These are phyloP conservation scores for Pristiophorus japonicus DNA, from an alignment of 2,113 vertebrate genomes.

Conservation along the genomic window DNA sequence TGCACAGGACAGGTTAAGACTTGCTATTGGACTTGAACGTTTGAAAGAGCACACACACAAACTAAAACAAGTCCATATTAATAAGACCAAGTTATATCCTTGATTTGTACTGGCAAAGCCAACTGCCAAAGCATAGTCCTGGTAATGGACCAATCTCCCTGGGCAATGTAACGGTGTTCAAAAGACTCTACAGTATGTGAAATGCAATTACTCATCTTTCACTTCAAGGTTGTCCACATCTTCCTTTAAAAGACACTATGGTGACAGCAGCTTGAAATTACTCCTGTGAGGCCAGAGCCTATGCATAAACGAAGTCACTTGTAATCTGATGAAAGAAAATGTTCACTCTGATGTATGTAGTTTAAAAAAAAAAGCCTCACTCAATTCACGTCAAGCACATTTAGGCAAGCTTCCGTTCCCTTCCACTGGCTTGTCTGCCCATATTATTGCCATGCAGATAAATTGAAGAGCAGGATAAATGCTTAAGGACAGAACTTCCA, in stretches of 20 bases:
- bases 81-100: background rate
- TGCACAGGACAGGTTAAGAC: background rate
- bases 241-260: background rate
- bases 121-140: background rate
- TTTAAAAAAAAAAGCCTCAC: background rate
- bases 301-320: background rate
- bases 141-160: background rate
- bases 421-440: background rate
- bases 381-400: background rate
- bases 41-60: background rate
- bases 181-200: background rate
- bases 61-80: background rate
- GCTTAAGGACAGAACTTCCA: background rate
- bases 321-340: slow-evolving; percentile 22
- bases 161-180: background rate
- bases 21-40: background rate
- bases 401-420: background rate
- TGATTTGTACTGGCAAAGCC: background rate
- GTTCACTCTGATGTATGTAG: background rate
- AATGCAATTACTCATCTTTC: background rate
- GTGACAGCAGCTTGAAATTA: background rate
- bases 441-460: background rate
- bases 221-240: background rate
- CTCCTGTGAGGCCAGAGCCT: background rate
- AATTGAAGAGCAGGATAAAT: background rate